Evolutionary conservation across 1,140 invertebrate genomes (phyloP), one percentile per base, ranked within the genome.

Genomic region (Penaeus chinensis): DNA sequence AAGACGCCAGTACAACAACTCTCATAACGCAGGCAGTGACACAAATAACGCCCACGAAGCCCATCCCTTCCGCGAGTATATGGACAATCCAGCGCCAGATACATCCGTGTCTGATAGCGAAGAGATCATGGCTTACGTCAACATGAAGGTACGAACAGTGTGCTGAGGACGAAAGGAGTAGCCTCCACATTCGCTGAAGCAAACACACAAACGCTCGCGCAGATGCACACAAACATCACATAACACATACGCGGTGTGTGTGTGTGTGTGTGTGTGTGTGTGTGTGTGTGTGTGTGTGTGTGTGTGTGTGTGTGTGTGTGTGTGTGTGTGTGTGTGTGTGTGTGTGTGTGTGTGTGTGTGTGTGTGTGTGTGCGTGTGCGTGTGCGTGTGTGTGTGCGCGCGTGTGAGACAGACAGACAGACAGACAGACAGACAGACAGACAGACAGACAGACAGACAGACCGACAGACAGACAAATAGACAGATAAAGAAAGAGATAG

Each of bases 91-190:
- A 13, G 90, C 87, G 18, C 82, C 87, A 0, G 90, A 90, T 79
- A 84, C 88, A 62, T 90, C 90, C 11, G 88, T 90, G 19, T 90
- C 90, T 13, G 90, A 90, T 69, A 90, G 90, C 63, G 90, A 90
- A 69, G 90, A 90, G 77, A 89, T 90, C 78, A 90, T 90, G 90
- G 90, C 90, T 37, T 90, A 90, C 42, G 90, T 89, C 82, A 90
- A 89, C 66, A 90, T 90, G 90, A 90, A 90, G 90, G 90, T 90
- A 19, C 27, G 82, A 18, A 18, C 54, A 63, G 61, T 19, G 22
- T 32, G 32, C 4, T 62, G 79, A 27, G 60, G 60, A n/a, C 63
- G 32, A 13, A 24, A 18, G 37, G 47, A 47, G 19, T 61, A 20
- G 61, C 22, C 1, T 5, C 1, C 60, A 61, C 24, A 77, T 24